Evolutionary conservation across 2,797 vertebrate genomes (phyloP).

Genomic region (Vireo griseus): DNA sequence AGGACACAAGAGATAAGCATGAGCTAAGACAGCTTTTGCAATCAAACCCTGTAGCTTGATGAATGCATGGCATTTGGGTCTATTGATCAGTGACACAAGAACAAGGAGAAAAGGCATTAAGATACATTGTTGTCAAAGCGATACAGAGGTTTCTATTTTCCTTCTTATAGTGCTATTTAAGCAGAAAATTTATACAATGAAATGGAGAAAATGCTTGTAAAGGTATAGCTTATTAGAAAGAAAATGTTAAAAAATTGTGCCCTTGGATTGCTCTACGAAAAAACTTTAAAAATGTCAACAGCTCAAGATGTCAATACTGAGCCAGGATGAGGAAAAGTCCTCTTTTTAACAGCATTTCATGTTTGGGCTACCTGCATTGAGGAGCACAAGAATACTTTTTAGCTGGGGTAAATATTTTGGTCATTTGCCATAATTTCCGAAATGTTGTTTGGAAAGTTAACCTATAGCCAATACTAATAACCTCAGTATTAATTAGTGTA

Average conservation of each 20-base stretch:
- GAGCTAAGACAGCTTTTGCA: conserved; percentile 61
- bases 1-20: conserved; percentile 66
- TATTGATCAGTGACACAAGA: conserved; percentile 82
- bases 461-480: neutral
- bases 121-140: conserved; percentile 79
- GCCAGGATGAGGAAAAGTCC: neutral
- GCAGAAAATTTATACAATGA: neutral
- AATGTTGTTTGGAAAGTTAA: neutral
- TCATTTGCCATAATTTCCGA: neutral
- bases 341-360: neutral
- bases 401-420: neutral
- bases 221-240: neutral
- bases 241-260: neutral
- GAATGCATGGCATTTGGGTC: conserved; percentile 81
- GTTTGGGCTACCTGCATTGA: neutral
- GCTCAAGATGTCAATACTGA: neutral
- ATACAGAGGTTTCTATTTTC: conserved; percentile 54
- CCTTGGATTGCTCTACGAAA: neutral
- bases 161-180: conserved; percentile 51
- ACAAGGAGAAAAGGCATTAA: conserved; percentile 71
- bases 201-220: neutral
- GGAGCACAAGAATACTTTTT: neutral
- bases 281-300: neutral
- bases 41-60: conserved; percentile 63
- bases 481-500: neutral